phyloP scores from a whole-genome alignment of 2,113 vertebrate species.

The Heterocephalus glaber region DNA sequence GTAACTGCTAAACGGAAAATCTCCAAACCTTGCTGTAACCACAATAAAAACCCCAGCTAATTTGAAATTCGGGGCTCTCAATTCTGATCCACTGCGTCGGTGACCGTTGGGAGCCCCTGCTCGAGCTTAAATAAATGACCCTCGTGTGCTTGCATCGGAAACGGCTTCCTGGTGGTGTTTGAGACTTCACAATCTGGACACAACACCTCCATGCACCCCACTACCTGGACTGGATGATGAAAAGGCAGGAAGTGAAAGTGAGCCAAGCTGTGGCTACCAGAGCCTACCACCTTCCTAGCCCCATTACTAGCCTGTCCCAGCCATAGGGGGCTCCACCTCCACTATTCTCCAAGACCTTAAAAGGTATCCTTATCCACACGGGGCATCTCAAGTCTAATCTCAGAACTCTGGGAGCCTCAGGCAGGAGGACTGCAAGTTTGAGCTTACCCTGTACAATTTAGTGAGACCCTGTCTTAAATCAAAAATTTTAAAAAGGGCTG shows the following conservation, averaged over 20 bases:
- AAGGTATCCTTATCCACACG: neutral
- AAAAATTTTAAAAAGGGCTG: neutral
- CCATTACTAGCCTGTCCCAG: neutral
- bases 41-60: no score
- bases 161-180: no score
- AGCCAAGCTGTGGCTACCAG: neutral
- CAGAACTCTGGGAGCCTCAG: neutral
- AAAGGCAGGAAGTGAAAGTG: conserved; percentile 46
- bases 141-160: no score
- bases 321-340: neutral
- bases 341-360: neutral
- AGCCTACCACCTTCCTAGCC: neutral
- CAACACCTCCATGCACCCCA: neutral
- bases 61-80: no score
- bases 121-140: no score
- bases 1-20: no score
- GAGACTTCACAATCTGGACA: no score
- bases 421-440: neutral
- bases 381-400: neutral
- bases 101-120: no score
- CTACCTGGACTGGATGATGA: neutral
- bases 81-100: no score
- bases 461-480: neutral
- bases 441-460: neutral
- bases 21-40: no score